Evolutionary conservation across 2,113 vertebrate genomes (phyloP).

Genomic region (Atrichornis clamosus): DNA sequence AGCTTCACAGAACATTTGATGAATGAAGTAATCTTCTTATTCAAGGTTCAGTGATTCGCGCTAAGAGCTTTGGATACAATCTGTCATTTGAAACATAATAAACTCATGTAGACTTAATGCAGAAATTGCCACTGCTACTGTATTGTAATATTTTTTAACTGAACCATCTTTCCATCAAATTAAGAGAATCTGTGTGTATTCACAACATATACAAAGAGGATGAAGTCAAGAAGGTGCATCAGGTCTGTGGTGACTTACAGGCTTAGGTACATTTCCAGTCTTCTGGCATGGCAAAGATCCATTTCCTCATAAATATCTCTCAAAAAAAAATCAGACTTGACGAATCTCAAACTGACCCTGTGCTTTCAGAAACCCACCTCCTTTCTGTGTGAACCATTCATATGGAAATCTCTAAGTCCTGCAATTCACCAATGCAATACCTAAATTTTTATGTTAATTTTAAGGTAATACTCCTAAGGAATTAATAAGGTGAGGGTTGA

Average conservation of each 20-base stretch:
- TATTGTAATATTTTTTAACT: not conserved
- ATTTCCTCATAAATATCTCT: not conserved
- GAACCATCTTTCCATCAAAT: not conserved
- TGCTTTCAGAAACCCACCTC: not conserved
- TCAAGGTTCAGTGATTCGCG: not conserved
- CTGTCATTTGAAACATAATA: not conserved
- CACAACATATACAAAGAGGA: not conserved
- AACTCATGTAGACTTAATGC: not conserved
- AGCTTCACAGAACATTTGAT: not conserved
- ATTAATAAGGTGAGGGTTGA: not conserved
- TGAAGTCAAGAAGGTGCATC: not conserved
- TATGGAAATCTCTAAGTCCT: not conserved
- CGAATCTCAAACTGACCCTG: not conserved
- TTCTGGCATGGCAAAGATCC: not conserved
- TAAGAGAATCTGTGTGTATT: not conserved
- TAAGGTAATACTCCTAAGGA: not conserved
- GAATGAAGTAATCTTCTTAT: constrained; percentile 33
- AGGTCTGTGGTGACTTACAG: not conserved
- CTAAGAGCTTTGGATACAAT: not conserved
- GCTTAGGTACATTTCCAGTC: not conserved
- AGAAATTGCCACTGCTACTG: not conserved
- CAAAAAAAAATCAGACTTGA: not conserved
- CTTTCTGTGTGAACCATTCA: not conserved
- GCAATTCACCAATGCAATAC: not conserved
- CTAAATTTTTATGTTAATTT: not conserved